A percentile compares a stretch with the other conserved stretches of the same genome.
phyloP scores from a whole-genome alignment of 2,113 vertebrate species.

The Zosterops lateralis region DNA sequence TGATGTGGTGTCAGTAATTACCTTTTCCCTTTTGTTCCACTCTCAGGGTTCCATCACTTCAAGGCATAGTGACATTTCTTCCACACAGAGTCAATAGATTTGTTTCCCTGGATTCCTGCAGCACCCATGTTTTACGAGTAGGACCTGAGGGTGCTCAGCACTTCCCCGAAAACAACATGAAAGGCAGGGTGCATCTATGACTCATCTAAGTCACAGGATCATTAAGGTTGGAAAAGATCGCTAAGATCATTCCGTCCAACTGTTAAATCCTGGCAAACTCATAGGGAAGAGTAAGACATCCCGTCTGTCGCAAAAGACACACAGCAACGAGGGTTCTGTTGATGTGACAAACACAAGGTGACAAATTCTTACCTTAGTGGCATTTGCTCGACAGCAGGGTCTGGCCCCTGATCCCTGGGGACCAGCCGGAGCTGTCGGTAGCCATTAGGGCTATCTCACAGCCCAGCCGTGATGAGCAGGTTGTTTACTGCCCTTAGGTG shows the following conservation, averaged over 20 bases:
- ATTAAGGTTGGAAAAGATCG: background rate
- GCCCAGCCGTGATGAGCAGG: background rate
- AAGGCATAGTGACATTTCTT: background rate
- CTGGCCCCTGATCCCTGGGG: background rate
- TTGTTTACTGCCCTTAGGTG: background rate
- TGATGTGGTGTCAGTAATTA: background rate
- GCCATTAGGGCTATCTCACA: background rate
- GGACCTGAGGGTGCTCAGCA: background rate
- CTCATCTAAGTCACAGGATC: background rate
- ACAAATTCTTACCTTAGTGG: background rate
- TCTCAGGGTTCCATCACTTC: background rate
- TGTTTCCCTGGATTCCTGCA: background rate
- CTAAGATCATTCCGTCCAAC: background rate
- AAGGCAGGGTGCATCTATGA: background rate
- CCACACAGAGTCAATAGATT: background rate
- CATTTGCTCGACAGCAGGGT: background rate
- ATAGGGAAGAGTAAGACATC: background rate
- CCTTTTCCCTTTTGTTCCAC: background rate
- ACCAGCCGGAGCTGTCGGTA: background rate
- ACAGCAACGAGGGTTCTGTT: background rate
- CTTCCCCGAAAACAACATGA: background rate
- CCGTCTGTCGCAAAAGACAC: background rate
- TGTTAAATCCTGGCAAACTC: background rate
- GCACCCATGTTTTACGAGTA: background rate
- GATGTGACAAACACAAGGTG: background rate